Evolutionary conservation across 1,140 invertebrate genomes (phyloP), one percentile per base, ranked within the genome.

Genomic region (Drepana arcuata): DNA sequence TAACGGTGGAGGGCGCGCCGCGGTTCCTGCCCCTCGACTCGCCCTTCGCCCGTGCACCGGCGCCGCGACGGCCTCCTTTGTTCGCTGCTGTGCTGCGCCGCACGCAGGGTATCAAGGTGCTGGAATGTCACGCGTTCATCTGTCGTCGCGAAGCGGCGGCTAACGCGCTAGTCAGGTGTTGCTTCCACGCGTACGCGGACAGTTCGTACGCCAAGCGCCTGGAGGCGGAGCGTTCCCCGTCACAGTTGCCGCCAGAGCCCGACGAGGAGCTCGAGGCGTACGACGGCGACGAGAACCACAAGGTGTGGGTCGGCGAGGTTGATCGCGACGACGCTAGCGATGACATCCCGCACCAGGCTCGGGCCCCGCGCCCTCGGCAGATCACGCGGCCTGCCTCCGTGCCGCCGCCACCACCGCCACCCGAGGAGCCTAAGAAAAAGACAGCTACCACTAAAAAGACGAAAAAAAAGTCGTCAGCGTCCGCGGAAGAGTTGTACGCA

Each of bases 61-160:
- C 91, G 46, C 86, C 88, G 25, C 90, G 91, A 33, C 94, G 97
- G 74, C 98, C 98, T 23, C 97, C 98, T 5, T 88, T 99, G 25
- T 99, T 99, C 83, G 96, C 97, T 16, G 96, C 96, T 37, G 98
- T 99, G 29, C 84, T 99, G 25, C 87, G 97, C 16, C 88, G 97
- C 24, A 98, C 96, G 2, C 94, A 94, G 5, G 97, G 98, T n/a
- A 97, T 99, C 49, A 99, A 99, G 85, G 96, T 99, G 9, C 86
- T 99, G 7, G 98, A 99, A 84, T 99, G 98, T 86, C 97, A 99
- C 84, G 96, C 96, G 14, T 99, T 99, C 79, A 96, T 99, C 56
- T 99, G 97, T 82, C 97, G 96, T 61, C 88, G 95, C 27, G 95
- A 97, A 80, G 94, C 95, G 72, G 95, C 95, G 3, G 95, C 95